Conservation (phyloP, 2,797 vertebrate species). For the Basileuterus tristriatus region DNA sequence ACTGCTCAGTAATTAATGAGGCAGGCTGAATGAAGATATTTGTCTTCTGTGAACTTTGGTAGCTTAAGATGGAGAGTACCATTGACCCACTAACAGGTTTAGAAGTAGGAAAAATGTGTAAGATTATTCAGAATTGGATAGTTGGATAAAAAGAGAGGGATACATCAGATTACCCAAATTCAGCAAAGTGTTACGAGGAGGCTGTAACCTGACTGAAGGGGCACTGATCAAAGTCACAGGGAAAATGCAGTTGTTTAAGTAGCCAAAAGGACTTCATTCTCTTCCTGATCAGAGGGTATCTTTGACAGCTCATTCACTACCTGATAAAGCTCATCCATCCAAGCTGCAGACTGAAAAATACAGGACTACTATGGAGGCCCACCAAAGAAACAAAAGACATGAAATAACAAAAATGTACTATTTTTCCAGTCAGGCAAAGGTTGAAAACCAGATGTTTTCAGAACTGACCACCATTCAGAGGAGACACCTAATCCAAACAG, state of each 20-base stretch:
- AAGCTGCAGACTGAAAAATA: background rate
- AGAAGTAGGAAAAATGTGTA: background rate
- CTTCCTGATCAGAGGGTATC: background rate
- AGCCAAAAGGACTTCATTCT: background rate
- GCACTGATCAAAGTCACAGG: slow-evolving; percentile 4
- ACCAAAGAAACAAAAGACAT: background rate
- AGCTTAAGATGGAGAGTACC: background rate
- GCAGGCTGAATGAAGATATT: background rate
- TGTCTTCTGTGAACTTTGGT: background rate
- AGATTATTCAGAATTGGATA: background rate
- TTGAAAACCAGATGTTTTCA: background rate
- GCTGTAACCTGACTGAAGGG: background rate
- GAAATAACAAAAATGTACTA: background rate
- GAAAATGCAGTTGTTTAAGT: background rate
- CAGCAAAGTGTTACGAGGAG: background rate
- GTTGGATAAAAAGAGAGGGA: background rate
- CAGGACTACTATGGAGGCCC: background rate
- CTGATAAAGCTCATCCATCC: background rate
- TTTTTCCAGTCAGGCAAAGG: background rate
- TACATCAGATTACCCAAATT: background rate
- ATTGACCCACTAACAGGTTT: background rate
- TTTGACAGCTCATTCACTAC: background rate
- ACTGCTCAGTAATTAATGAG: background rate
- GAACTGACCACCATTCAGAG: background rate
- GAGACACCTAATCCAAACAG: background rate